Evolutionary conservation across 1,140 invertebrate species (phyloP), one percentile per base, ranked within the genome.

Genomic region (Drosophila sproati): DNA sequence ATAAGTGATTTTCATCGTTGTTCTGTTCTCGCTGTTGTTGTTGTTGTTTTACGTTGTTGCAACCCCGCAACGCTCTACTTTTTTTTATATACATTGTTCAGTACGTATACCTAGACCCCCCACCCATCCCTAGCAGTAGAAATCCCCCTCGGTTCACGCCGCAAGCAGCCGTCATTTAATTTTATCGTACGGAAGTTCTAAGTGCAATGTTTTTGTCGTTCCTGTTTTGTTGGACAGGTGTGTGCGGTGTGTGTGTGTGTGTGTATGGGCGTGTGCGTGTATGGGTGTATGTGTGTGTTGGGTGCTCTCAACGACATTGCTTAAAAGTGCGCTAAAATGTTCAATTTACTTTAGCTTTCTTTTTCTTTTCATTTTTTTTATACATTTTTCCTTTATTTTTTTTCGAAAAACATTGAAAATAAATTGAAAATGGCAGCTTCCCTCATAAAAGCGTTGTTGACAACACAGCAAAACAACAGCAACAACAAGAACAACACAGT

Each of bases 311-410:
- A 59, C 66, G 55, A 72, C 77, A 76, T 87, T 78, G 79, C 82
- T 89, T 88, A 88, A 88, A 89, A 88, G 85, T 77, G 77, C 85
- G 86, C 83, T 88, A 88, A 88, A 88, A 88, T 88, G 85, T 89
- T 88, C 85, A 89, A 88, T 88, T 88, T 88, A 80, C 83, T 83
- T 88, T 87, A 74, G 54, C 68, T 74, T 55, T 69, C 50, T 56
- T 59, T 78, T 55, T 43, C 37, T 52, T 64, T 61, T 56, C 41
- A 29, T 47, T 43, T 50, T 34, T 63, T 51, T 20, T 10, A 29
- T n/a, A 20, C 45, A 6, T 12, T 39, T 41, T 47, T 67, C 20
- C 50, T 39, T 43, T 6, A 39, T 47, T 59, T 64, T 66, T 70
- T 52, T 64, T 52, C 20, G 57, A 72, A 73, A 89, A 85, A 88